Conservation (phyloP, 2,113 vertebrate species). For the Pelvicachromis taeniatus region DNA sequence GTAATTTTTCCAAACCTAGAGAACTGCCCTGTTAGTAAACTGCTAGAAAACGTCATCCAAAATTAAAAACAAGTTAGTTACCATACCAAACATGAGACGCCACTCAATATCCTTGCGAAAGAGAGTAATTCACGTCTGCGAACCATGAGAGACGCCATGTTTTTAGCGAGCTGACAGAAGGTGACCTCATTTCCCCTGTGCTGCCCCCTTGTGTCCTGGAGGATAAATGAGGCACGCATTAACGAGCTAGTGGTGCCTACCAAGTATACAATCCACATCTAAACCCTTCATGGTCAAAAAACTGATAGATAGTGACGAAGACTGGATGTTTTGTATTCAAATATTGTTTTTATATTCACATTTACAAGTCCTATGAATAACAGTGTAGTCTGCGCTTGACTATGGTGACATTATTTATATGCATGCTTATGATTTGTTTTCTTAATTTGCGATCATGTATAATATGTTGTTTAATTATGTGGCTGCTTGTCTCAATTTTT, state of each 20-base stretch:
- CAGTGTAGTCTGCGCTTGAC: neutral
- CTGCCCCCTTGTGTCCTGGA: constrained; percentile 32
- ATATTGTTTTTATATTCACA: neutral
- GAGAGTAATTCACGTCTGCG: constrained; percentile 13
- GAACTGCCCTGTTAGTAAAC: neutral
- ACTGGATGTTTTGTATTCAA: neutral
- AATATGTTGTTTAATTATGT: no score
- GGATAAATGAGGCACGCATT: neutral
- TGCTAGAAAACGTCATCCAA: neutral
- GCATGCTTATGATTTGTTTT: neutral
- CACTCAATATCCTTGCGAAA: constrained; percentile 44
- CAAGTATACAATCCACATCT: neutral
- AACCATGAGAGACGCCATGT: constrained; percentile 60
- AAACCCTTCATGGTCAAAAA: neutral
- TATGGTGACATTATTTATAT: neutral
- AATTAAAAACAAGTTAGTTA: neutral
- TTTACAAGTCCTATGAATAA: neutral
- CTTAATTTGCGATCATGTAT: neutral
- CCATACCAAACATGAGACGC: constrained; percentile 48
- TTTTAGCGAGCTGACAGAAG: neutral
- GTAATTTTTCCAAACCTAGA: neutral
- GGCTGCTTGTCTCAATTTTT: no score
- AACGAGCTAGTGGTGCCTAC: neutral
- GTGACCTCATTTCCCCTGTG: rapidly evolving
- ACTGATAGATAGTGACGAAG: neutral